These are phyloP conservation scores for Watsonalla binaria DNA, from an alignment of 2,888 invertebrate species.

Conservation along the genomic window DNA sequence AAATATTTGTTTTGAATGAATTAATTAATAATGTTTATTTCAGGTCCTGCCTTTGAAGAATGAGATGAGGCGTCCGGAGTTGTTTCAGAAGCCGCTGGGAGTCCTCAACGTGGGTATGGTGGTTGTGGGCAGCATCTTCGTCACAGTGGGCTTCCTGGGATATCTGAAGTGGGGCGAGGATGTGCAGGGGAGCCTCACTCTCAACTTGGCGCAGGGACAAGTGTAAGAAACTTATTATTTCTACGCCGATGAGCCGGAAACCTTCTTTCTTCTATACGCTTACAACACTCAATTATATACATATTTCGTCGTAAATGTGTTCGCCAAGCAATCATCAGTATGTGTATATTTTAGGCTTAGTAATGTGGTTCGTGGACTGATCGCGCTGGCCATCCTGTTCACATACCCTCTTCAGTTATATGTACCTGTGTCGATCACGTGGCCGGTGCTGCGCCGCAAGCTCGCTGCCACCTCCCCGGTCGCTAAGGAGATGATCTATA, in stretches of 20 bases:
- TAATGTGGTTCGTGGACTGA: slow-evolving; percentile 89
- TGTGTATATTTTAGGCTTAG: slow-evolving; percentile 80
- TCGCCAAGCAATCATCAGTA: too few species aligned
- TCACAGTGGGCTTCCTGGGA: slow-evolving; percentile 90
- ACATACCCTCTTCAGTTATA: slow-evolving; percentile 97
- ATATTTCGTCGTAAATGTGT: too few species aligned
- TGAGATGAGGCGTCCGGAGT: slow-evolving; percentile 89
- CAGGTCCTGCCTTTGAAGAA: slow-evolving; percentile 96
- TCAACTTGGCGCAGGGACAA: slow-evolving; percentile 85
- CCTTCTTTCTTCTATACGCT: too few species aligned
- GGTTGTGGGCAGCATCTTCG: slow-evolving; percentile 87
- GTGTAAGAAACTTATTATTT: slow-evolving; percentile 61
- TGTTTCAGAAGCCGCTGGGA: slow-evolving; percentile 88
- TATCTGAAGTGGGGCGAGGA: slow-evolving; percentile 92
- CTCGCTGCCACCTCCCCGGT: slow-evolving; percentile 78
- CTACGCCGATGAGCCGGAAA: too few species aligned
- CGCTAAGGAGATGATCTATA: slow-evolving; percentile 83
- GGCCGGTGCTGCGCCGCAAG: slow-evolving; percentile 82
- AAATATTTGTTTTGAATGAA: neutral
- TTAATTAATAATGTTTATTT: neutral
- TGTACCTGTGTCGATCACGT: slow-evolving; percentile 93
- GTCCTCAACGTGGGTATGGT: slow-evolving; percentile 95
- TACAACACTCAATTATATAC: too few species aligned
- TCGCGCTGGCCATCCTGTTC: slow-evolving; percentile 91
- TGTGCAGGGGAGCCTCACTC: slow-evolving; percentile 90